Percentiles rank a stretch among this genome's conserved stretches.
Evolutionary conservation across 1,140 invertebrate species (phyloP).

Genomic region (Manduca sexta): DNA sequence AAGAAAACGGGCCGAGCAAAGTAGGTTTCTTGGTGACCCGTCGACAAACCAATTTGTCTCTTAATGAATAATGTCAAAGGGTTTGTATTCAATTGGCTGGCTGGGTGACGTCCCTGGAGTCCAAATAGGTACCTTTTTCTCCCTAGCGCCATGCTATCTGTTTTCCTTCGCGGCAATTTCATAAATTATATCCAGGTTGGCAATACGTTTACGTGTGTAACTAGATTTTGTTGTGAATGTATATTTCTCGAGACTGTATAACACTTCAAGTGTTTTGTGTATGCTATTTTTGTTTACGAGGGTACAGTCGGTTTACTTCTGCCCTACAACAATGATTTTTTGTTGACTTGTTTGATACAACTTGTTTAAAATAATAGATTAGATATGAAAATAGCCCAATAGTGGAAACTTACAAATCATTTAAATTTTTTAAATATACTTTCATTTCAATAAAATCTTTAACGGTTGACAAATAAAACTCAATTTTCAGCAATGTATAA

Average conservation of each 20-base stretch:
- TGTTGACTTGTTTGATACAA: too few species aligned
- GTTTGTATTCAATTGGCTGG: conserved; percentile 28
- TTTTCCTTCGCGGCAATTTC: conserved; percentile 38
- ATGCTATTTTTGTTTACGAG: neutral
- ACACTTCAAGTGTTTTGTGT: neutral
- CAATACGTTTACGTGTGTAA: conserved; percentile 19
- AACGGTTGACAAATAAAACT: too few species aligned
- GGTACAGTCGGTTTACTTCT: too few species aligned
- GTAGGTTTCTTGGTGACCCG: conserved; percentile 2
- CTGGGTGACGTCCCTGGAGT: conserved; percentile 4
- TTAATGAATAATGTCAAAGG: conserved; percentile 24
- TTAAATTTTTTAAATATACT: too few species aligned
- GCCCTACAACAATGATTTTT: too few species aligned
- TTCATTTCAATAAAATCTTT: too few species aligned
- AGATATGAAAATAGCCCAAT: too few species aligned
- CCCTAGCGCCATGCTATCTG: conserved; percentile 13
- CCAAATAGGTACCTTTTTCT: conserved; percentile 21
- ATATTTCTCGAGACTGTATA: neutral
- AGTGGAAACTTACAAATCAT: too few species aligned
- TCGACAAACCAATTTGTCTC: conserved; percentile 18
- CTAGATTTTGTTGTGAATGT: conserved; percentile 13
- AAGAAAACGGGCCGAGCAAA: conserved; percentile 7
- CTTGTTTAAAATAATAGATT: too few species aligned
- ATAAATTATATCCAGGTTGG: conserved; percentile 39
- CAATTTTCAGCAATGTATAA: too few species aligned